Percentiles rank a stretch among this genome's conserved stretches.
Conservation (phyloP, 2,797 vertebrate species). For the Lagocephalus sceleratus region DNA sequence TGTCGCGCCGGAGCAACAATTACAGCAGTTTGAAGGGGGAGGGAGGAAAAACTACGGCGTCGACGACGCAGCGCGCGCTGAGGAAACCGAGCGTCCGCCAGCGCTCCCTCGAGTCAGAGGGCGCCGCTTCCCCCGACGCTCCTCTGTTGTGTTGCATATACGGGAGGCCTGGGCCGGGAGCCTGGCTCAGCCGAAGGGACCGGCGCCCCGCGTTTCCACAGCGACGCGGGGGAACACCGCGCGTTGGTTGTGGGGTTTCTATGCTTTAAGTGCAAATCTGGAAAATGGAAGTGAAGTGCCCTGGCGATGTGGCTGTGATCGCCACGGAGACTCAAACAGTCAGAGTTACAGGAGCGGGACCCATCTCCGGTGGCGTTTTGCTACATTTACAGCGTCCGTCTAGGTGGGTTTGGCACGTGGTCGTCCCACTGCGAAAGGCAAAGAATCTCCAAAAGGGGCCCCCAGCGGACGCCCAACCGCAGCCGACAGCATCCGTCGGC, state of each 20-base stretch:
- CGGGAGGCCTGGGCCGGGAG: constrained; percentile 6
- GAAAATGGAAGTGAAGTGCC: constrained; percentile 21
- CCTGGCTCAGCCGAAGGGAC: no score
- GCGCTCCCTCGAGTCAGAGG: no score
- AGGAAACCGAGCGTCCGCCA: constrained; percentile 26
- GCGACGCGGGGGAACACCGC: constrained; percentile 8
- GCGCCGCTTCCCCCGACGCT: no score
- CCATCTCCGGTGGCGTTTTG: constrained; percentile 35
- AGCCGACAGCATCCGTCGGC: constrained; percentile 15
- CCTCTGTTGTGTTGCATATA: constrained; percentile 27
- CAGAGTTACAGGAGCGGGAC: constrained; percentile 31
- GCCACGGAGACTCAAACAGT: constrained; percentile 15
- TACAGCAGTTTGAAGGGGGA: constrained; percentile 44
- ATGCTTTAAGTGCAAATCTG: no score
- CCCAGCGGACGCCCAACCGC: neutral
- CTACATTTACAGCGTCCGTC: constrained; percentile 40
- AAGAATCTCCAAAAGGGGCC: constrained; percentile 28
- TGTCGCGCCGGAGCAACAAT: neutral
- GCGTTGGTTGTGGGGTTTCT: no score
- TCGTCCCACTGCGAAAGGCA: constrained; percentile 41
- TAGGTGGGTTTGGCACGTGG: constrained; percentile 51
- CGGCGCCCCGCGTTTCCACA: no score
- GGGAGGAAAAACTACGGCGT: constrained; percentile 13
- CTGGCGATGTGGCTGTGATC: constrained; percentile 20
- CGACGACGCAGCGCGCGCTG: constrained; percentile 11